phyloP scores from a whole-genome alignment of 2,797 vertebrate species.

The Buceros bicornis region DNA sequence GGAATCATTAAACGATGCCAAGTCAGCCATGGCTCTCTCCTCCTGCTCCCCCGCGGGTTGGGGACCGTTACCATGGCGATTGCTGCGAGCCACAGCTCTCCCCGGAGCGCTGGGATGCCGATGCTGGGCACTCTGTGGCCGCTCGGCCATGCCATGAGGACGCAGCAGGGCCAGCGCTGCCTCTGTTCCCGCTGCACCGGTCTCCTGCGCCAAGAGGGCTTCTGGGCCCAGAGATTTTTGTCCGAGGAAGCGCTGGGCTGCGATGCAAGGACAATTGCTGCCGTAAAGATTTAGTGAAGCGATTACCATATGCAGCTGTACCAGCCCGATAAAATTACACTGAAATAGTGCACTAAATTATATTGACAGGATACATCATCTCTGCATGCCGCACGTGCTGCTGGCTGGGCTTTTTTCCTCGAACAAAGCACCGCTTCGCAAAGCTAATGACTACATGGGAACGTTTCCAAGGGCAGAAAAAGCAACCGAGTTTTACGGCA shows the following conservation, averaged over 20 bases:
- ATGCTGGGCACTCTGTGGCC: neutral
- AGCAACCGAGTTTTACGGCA: neutral
- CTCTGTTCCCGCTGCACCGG: too few relatives aligned
- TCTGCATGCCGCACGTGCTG: neutral
- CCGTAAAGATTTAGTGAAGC: neutral
- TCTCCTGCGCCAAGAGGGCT: too few relatives aligned
- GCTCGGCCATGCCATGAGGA: neutral
- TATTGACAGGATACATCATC: neutral
- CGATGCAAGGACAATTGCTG: neutral
- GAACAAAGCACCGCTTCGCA: constrained; percentile 34
- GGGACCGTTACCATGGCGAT: constrained; percentile 68
- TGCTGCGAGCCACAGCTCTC: constrained; percentile 58
- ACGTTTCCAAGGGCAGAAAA: neutral
- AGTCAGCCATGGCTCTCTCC: neutral
- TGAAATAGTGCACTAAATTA: neutral
- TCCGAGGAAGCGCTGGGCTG: neutral
- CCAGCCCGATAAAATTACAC: neutral
- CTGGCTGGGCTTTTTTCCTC: neutral
- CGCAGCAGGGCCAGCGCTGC: neutral
- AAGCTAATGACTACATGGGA: constrained; percentile 18
- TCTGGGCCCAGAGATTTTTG: too few relatives aligned
- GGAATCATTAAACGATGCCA: neutral
- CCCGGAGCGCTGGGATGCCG: neutral
- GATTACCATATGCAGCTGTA: constrained; percentile 5
- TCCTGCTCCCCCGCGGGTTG: neutral